Evolutionary conservation across 30 jellyfish, hydroid and myxozoan genomes (phyloP).

Genomic region (Aurelia aurita): DNA sequence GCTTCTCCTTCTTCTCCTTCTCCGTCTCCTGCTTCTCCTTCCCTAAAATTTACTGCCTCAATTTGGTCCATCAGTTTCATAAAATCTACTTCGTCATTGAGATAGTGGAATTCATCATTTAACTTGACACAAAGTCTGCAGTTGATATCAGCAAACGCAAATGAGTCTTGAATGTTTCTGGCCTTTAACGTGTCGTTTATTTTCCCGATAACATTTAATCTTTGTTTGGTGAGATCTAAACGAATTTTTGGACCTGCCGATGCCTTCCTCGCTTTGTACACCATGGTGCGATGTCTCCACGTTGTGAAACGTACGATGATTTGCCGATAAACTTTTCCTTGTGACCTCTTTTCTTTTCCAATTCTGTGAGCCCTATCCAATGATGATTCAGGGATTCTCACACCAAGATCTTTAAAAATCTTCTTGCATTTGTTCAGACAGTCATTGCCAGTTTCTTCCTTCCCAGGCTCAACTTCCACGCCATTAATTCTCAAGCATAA

Average conservation of each 20-base stretch:
- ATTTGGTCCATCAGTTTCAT: too few species aligned
- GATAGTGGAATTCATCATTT: too few species aligned
- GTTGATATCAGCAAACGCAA: constrained; percentile 3
- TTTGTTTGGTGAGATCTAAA: background rate
- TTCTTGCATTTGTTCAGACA: background rate
- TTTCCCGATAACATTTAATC: background rate
- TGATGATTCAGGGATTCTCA: too few species aligned
- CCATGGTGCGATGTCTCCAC: background rate
- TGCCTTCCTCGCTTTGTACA: background rate
- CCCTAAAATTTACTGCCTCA: too few species aligned
- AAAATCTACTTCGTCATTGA: too few species aligned
- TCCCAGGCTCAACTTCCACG: too few species aligned
- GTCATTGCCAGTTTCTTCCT: background rate
- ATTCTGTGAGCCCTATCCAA: too few species aligned
- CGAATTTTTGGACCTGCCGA: background rate
- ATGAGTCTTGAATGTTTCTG: background rate
- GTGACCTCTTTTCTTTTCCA: background rate
- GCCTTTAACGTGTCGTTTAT: background rate
- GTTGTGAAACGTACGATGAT: background rate
- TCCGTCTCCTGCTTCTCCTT: too few species aligned
- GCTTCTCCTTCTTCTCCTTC: too few species aligned
- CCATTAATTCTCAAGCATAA: too few species aligned
- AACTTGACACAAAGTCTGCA: too few species aligned
- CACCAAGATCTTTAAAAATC: background rate
- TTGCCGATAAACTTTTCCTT: constrained; percentile 3